Evolutionary conservation across 2,113 vertebrate genomes (phyloP), one percentile per base, ranked within the genome.

Genomic region (Paratilapia polleni): DNA sequence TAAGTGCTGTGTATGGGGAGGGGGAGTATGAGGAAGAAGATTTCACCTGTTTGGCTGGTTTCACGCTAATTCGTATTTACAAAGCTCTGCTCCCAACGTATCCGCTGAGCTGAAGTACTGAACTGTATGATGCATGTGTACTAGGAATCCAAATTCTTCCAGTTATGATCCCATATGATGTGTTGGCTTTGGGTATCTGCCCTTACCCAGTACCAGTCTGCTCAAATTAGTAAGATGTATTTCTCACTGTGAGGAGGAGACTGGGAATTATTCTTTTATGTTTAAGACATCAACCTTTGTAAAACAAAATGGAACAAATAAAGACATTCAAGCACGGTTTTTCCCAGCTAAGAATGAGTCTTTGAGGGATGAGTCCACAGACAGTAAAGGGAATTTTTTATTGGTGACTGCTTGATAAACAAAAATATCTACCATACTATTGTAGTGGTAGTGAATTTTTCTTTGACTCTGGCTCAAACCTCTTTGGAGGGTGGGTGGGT

Each of bases 31-130:
- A 56, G n/a, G 2, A 17, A 78, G 61, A 75, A 60, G 82, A 85
- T 81, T 81, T 68, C 34, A 92, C 94, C 88, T 89, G 94, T 94
- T 92, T 85, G 87, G 66, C 90, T 38, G 73, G 92, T 95, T 92
- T 91, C 5, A 9, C 57, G 15, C 26, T 28, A 19, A 70, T 49
- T 70, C 0, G 6, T 13, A 49, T 70, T 31, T 52, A 8, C 28
- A 70, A 52, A 49, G 28, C 24, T 57, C 10, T 70, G 43, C 24
- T 70, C 1, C 49, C 15, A 49, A 19, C 28, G 43, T 49, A 8
- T 49, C 24, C 24, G 31, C 61, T 34, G 15, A 31, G 28, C 28
- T 36, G 19, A 62, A 36, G 31, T 47, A 22, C 41, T 68, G 15
- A 70, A 47, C 41, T 14, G n/a, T 22, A 3, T 20, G 17, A 68